phyloP scores from a whole-genome alignment of 2,113 vertebrate species.

The Macheiramphus alcinus region DNA sequence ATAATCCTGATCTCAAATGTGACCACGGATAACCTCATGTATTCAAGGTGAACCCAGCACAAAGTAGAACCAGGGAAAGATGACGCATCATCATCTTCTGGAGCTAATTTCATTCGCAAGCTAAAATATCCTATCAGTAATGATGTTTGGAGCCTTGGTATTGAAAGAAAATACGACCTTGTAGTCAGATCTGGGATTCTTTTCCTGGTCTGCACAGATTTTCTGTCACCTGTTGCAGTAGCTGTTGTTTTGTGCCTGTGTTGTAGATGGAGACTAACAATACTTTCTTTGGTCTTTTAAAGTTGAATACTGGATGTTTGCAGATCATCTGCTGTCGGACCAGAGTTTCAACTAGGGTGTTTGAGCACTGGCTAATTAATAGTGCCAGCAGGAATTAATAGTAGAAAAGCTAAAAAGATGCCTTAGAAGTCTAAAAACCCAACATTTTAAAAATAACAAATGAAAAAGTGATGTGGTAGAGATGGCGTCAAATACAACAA shows the following conservation, averaged over 20 bases:
- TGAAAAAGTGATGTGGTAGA: neutral
- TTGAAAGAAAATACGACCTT: neutral
- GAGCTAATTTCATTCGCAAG: neutral
- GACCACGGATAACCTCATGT: neutral
- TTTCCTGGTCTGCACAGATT: neutral
- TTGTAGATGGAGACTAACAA: neutral
- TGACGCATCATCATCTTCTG: neutral
- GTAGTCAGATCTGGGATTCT: neutral
- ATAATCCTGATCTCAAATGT: neutral
- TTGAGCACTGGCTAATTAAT: neutral
- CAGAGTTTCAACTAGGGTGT: neutral
- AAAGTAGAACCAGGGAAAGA: neutral
- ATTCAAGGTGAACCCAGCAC: neutral
- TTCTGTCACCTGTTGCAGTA: accelerated
- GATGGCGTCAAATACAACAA: neutral
- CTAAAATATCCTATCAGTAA: neutral
- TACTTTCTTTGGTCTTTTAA: neutral
- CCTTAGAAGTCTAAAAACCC: neutral
- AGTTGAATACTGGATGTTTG: neutral
- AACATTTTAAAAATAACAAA: neutral
- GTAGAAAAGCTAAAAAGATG: neutral
- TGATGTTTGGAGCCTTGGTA: neutral
- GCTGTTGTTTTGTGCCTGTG: neutral
- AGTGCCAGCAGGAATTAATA: neutral
- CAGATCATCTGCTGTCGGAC: neutral